Percentiles rank a stretch among this genome's conserved stretches.
phyloP scores from a whole-genome alignment of 2,113 vertebrate species.

The Hydrochoerus hydrochaeris region DNA sequence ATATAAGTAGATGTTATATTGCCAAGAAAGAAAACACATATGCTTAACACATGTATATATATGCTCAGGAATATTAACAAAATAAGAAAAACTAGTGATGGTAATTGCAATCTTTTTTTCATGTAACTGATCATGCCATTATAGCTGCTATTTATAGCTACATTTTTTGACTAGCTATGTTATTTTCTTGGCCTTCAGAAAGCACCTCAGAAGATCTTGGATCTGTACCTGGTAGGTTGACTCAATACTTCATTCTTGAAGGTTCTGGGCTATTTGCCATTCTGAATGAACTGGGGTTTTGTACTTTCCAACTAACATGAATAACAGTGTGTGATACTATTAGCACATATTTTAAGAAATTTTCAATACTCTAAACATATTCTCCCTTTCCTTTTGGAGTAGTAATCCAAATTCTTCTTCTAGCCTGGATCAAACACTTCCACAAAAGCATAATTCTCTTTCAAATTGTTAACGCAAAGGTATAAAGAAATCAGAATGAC shows the following conservation, averaged over 20 bases:
- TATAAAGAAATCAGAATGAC: neutral
- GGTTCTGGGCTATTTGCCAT: neutral
- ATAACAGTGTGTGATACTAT: neutral
- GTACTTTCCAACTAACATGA: neutral
- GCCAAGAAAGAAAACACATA: neutral
- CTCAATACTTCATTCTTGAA: neutral
- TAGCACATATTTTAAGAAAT: neutral
- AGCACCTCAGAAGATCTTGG: neutral
- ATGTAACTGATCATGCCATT: no score
- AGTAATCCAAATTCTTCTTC: neutral
- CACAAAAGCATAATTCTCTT: neutral
- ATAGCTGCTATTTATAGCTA: neutral
- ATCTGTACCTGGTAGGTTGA: neutral
- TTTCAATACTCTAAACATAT: neutral
- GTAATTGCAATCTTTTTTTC: neutral
- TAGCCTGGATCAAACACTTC: neutral
- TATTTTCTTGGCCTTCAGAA: neutral
- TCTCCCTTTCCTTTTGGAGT: neutral
- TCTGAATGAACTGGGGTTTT: neutral
- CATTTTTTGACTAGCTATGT: neutral
- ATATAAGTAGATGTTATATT: neutral
- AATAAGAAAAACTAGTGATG: neutral
- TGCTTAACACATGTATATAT: neutral
- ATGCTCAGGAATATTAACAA: neutral
- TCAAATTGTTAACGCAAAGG: neutral